These are phyloP conservation scores for Brachionus plicatilis DNA, from an alignment of 1,140 invertebrate species.

Conservation along the genomic window DNA sequence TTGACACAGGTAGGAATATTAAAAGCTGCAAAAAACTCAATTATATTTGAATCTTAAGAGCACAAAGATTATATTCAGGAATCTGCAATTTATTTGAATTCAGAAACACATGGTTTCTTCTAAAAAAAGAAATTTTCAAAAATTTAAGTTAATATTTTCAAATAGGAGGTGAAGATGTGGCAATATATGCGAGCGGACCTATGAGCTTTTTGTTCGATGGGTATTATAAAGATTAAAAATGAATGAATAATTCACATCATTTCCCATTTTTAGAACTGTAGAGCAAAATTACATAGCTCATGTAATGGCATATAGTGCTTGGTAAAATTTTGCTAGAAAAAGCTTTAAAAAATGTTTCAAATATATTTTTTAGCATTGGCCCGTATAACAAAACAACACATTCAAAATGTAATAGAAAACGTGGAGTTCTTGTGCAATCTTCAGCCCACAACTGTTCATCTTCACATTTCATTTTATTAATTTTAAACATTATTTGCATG, in stretches of 20 bases:
- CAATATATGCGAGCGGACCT: constrained; percentile 61
- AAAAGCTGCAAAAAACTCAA: not conserved
- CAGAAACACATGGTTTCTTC: constrained; percentile 50
- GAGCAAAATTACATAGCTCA: constrained; percentile 37
- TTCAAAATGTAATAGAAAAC: not conserved
- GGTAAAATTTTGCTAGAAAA: not conserved
- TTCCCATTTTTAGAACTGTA: not conserved
- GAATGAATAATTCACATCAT: not conserved
- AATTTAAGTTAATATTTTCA: not conserved
- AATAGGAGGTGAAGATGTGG: constrained; percentile 43
- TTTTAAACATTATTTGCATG: not conserved
- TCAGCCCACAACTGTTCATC: not conserved
- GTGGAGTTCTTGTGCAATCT: not conserved
- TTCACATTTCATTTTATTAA: not conserved
- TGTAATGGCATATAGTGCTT: constrained; percentile 38
- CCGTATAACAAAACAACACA: constrained; percentile 18
- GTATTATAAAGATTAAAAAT: not conserved
- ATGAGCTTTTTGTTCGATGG: constrained; percentile 70
- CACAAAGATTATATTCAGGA: constrained; percentile 43
- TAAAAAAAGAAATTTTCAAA: not conserved
- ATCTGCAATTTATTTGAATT: constrained; percentile 66
- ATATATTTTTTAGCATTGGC: not conserved
- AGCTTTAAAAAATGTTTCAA: not conserved
- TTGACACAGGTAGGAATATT: not conserved
- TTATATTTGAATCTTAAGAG: constrained; percentile 42